phyloP scores from a whole-genome alignment of 2,797 vertebrate species.

The Diplodus sargus region DNA sequence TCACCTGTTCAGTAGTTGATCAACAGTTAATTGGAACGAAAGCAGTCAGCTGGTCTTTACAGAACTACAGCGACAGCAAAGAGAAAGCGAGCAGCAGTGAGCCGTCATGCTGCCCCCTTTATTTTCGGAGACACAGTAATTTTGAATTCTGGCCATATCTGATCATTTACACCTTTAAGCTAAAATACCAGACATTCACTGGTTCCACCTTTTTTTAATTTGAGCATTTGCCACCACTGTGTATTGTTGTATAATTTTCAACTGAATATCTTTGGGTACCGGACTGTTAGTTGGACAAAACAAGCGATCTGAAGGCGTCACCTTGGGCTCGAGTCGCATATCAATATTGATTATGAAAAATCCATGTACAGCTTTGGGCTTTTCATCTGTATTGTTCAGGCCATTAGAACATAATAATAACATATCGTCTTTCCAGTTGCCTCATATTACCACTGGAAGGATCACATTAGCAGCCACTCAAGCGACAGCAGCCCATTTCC shows the following conservation, averaged over 20 bases:
- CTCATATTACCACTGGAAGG: conserved; percentile 59
- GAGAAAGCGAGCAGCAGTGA: no score
- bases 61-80: no score
- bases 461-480: conserved; percentile 72
- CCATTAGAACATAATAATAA: conserved; percentile 57
- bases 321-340: conserved; percentile 11
- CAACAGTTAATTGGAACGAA: neutral
- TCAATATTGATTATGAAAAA: conserved; percentile 32
- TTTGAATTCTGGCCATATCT: no score
- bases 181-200: neutral
- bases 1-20: neutral
- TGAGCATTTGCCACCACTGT: neutral
- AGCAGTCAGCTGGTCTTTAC: neutral
- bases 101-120: no score
- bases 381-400: conserved; percentile 49
- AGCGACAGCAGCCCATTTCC: conserved; percentile 63
- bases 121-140: no score
- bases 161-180: no score
- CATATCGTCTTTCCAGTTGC: conserved; percentile 43
- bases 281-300: conserved; percentile 10
- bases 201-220: neutral
- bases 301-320: conserved; percentile 3
- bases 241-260: neutral
- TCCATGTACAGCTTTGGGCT: conserved; percentile 12
- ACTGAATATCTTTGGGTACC: neutral